Evolutionary conservation across 2,888 invertebrate genomes (phyloP), one percentile per base, ranked within the genome.

Genomic region (Aphrophora alni): DNA sequence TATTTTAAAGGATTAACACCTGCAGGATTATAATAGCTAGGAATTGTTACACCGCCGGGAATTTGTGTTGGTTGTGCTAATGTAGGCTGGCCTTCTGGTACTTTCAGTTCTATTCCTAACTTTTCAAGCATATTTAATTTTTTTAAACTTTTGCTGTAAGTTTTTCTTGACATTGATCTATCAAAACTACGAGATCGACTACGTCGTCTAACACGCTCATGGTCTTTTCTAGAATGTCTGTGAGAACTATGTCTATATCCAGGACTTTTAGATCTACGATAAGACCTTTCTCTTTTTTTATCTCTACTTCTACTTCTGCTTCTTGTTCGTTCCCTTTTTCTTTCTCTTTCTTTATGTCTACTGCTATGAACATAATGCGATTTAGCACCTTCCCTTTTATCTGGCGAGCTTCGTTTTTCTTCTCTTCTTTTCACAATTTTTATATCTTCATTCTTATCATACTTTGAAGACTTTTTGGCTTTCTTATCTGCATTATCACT

Each of bases 1-100:
- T 97, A 95, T 86, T 95, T 95, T 82, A 93, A 92, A 68, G 95
- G 92, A 87, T 93, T 93, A n/a, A 94, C 92, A 25, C 93, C 92
- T 44, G 92, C 90, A 0, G 95, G 93, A 88, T 94, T 95, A 87
- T 93, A 95, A 88, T 93, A 95, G 78, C 92, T 92, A 5, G 94
- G 94, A 71, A 92, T 87, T 73, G 89, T 88, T 21, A 90, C 90
- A 79, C 89, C 85, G 51, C 85, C 85, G 83, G 87, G 87, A 21
- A 86, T 86, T 59, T 33, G 38, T 21, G 68, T 69, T 24, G 74
- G 59, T 69, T 79, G 74, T 8, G 74, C 78, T 2, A 74, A 21
- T 2, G 38, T 38, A 21, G 59, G 59, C 84, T 87, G 86, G 75
- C 86, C 86, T 27, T 81, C 81, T 51, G 85, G 84, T 51, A 84